Evolutionary conservation across 1,140 invertebrate species (phyloP).

Genomic region (Zophobas atratus): DNA sequence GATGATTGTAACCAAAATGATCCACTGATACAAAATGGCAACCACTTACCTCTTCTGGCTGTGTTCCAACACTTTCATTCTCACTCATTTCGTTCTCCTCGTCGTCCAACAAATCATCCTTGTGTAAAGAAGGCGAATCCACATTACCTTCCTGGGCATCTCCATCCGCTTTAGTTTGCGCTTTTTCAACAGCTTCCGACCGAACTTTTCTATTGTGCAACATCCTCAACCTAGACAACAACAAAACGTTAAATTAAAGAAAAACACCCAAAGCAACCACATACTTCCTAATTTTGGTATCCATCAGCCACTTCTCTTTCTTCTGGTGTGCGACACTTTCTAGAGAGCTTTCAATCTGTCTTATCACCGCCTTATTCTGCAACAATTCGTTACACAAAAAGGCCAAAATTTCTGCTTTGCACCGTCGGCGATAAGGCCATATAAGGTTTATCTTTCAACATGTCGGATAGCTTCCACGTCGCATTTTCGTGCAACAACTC

Average conservation of each 20-base stretch:
- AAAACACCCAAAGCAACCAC: conserved; percentile 61
- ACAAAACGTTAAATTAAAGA: conserved; percentile 3
- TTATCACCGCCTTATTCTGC: conserved; percentile 90
- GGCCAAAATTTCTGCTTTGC: conserved; percentile 90
- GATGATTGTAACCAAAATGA: no score
- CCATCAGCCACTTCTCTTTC: conserved; percentile 86
- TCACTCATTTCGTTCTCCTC: conserved; percentile 82
- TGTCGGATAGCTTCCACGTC: conserved; percentile 82
- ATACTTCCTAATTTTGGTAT: conserved; percentile 91
- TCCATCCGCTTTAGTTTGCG: conserved; percentile 60
- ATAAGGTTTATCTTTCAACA: conserved; percentile 84
- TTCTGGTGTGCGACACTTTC: conserved; percentile 83
- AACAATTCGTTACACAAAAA: conserved; percentile 95
- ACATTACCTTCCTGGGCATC: conserved; percentile 55
- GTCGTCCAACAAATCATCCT: conserved; percentile 72
- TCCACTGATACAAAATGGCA: no score
- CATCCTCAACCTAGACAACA: conserved; percentile 75
- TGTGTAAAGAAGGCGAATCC: conserved; percentile 68
- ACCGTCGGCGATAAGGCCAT: conserved; percentile 86
- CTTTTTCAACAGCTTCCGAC: conserved; percentile 79
- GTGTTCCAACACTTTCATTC: conserved; percentile 88
- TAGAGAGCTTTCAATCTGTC: conserved; percentile 84
- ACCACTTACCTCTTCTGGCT: conserved; percentile 80
- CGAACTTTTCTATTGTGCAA: conserved; percentile 83
- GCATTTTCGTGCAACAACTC: conserved; percentile 82